These are phyloP conservation scores for Gastracanthus pulcherrimus DNA, from an alignment of 2,888 invertebrate species.

Conservation along the genomic window DNA sequence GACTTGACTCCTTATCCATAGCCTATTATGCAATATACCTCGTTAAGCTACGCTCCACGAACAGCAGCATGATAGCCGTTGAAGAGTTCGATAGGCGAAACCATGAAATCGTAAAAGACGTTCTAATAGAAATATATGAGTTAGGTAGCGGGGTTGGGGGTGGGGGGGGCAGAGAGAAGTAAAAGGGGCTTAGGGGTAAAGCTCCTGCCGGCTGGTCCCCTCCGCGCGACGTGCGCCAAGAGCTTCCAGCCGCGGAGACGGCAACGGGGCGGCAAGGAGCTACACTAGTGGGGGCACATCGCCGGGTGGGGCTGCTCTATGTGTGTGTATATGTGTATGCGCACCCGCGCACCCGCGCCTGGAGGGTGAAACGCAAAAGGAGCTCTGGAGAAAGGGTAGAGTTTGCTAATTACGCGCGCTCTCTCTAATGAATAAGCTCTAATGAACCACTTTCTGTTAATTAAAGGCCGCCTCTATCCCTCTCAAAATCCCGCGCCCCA, in stretches of 20 bases:
- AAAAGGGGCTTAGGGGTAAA: conserved; percentile 65
- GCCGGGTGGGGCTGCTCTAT: not conserved
- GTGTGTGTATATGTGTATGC: not conserved
- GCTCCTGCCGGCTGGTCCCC: conserved; percentile 54
- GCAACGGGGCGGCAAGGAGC: not conserved
- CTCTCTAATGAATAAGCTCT: conserved; percentile 94
- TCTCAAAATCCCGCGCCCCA: conserved; percentile 62
- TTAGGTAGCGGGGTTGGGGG: conserved; percentile 14
- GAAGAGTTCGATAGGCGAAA: not conserved
- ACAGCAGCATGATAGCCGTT: not conserved
- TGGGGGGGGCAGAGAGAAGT: conserved; percentile 21
- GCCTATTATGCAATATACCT: not conserved
- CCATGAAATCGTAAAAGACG: conserved; percentile 45
- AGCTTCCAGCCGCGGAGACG: conserved; percentile 8
- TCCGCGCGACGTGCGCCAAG: conserved; percentile 12
- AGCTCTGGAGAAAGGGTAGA: conserved; percentile 79
- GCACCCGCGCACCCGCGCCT: conserved; percentile 51
- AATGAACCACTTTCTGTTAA: conserved; percentile 95
- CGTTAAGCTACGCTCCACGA: not conserved
- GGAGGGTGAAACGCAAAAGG: conserved; percentile 71
- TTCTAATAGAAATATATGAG: conserved; percentile 24
- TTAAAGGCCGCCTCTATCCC: conserved; percentile 84
- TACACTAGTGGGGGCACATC: too few species aligned
- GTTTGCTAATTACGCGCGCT: conserved; percentile 91
- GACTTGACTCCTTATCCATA: too few species aligned